Percentiles rank a stretch among this genome's conserved stretches.
Conservation (phyloP, 2,888 invertebrate genomes). For the Dynastes grantii region DNA sequence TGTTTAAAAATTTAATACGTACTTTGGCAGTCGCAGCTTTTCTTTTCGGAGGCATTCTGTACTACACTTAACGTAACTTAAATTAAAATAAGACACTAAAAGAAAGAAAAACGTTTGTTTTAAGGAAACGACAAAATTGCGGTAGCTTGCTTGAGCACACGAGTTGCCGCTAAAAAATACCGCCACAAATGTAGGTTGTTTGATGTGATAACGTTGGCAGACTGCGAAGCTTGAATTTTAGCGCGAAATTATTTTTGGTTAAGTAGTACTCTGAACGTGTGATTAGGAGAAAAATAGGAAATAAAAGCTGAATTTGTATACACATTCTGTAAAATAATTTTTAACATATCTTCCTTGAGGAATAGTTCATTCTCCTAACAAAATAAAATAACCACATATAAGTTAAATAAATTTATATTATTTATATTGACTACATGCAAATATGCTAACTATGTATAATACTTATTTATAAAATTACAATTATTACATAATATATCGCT, state of each 20-base stretch:
- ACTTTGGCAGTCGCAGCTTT: slow-evolving; percentile 51
- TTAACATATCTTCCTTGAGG: not conserved
- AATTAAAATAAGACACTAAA: slow-evolving; percentile 30
- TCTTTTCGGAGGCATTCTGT: slow-evolving; percentile 56
- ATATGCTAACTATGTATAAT: not conserved
- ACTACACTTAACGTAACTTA: slow-evolving; percentile 8
- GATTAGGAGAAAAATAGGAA: no score
- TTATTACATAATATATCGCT: no score
- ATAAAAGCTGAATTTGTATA: no score
- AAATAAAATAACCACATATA: not conserved
- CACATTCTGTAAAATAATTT: no score
- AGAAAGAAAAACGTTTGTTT: not conserved
- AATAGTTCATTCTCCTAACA: not conserved
- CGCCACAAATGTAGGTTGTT: slow-evolving; percentile 47
- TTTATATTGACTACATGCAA: not conserved
- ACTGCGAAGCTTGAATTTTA: not conserved
- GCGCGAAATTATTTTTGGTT: not conserved
- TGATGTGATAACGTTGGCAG: slow-evolving; percentile 19
- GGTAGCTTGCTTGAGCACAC: slow-evolving; percentile 19
- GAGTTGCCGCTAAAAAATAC: slow-evolving; percentile 47
- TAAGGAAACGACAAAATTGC: slow-evolving; percentile 18
- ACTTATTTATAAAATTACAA: no score
- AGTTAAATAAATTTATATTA: not conserved
- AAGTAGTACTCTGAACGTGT: no score
- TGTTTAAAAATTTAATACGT: slow-evolving; percentile 30